Evolutionary conservation across 2,113 vertebrate genomes (phyloP).

Genomic region (Vulpes lagopus): DNA sequence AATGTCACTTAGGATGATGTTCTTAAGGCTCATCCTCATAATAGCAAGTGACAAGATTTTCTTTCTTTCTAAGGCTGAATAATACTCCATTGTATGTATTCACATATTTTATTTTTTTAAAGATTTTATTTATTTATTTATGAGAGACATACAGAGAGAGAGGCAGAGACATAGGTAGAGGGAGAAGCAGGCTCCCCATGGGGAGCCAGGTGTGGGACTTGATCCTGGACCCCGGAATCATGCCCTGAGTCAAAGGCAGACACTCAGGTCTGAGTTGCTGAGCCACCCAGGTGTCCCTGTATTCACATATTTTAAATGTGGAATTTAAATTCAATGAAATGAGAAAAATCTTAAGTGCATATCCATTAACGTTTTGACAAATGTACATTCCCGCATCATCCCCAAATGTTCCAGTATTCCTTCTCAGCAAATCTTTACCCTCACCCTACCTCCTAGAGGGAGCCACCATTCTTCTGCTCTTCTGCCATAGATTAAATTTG

Average conservation of each 20-base stretch:
- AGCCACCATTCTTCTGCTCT: not conserved
- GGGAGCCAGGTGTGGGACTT: not conserved
- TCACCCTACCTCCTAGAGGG: not conserved
- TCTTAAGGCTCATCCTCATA: not conserved
- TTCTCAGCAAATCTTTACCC: not conserved
- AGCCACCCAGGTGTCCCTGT: not conserved
- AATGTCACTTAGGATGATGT: not conserved
- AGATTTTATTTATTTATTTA: not conserved
- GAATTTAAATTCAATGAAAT: constrained; percentile 20
- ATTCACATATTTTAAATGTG: not conserved
- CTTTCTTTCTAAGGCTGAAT: not conserved
- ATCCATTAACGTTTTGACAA: not conserved
- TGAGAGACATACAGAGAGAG: not conserved
- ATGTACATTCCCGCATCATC: not conserved
- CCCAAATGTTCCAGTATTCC: not conserved
- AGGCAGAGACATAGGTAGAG: not conserved
- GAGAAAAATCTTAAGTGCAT: not conserved
- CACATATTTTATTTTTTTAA: not conserved
- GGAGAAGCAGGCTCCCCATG: not conserved
- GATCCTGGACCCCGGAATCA: not conserved
- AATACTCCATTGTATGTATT: no score
- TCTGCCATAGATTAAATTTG: not conserved
- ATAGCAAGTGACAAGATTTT: not conserved
- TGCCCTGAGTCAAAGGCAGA: not conserved
- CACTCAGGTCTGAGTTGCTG: not conserved